Evolutionary conservation across 2,888 invertebrate genomes (phyloP).

Genomic region (Campaea margaritaria): DNA sequence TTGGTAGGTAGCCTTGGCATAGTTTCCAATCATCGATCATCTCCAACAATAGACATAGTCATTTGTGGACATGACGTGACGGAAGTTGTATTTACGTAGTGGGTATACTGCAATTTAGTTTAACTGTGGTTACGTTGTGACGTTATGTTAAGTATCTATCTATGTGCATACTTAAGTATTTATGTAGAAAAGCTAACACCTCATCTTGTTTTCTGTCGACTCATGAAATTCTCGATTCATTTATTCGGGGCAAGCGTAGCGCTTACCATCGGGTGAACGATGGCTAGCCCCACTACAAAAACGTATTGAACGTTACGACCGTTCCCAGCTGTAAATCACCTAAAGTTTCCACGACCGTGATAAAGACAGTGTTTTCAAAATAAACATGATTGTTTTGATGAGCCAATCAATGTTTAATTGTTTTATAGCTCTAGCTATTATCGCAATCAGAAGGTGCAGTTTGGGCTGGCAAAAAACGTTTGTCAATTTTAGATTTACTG

Average conservation of each 20-base stretch:
- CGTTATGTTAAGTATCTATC: too few species aligned
- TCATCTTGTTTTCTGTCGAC: too few species aligned
- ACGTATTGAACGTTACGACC: background rate
- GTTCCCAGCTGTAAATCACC: conserved; percentile 12
- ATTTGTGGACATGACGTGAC: conserved; percentile 15
- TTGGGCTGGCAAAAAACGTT: conserved; percentile 1
- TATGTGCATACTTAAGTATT: too few species aligned
- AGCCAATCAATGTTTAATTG: conserved; percentile 22
- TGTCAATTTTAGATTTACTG: background rate
- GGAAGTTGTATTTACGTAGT: conserved; percentile 16
- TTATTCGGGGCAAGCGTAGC: too few species aligned
- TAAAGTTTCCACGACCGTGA: conserved; percentile 14
- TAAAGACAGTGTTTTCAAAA: conserved; percentile 10
- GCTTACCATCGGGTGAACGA: too few species aligned
- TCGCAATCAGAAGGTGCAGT: conserved; percentile 1
- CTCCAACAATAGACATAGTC: conserved; percentile 16
- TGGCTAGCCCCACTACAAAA: too few species aligned
- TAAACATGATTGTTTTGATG: conserved; percentile 22
- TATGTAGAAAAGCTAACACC: too few species aligned
- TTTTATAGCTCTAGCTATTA: conserved; percentile 10
- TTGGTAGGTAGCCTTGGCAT: conserved; percentile 40
- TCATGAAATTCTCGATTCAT: too few species aligned
- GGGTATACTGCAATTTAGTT: conserved; percentile 1
- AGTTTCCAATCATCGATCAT: conserved; percentile 29
- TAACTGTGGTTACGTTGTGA: background rate